Evolutionary conservation across 2,113 vertebrate genomes (phyloP).

Genomic region (Tinamus guttatus): DNA sequence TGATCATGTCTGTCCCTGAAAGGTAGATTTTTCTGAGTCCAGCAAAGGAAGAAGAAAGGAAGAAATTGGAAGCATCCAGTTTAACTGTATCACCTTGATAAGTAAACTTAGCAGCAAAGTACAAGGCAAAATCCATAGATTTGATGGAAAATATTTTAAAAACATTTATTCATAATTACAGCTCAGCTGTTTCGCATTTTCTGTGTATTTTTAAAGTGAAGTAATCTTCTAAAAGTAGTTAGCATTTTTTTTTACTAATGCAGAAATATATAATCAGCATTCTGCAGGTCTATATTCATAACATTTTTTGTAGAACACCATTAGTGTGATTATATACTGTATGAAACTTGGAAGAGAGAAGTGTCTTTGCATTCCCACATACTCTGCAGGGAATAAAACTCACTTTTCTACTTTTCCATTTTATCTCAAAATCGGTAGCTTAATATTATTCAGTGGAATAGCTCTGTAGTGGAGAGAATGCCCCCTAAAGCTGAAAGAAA

Average conservation of each 20-base stretch:
- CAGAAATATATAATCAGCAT: not conserved
- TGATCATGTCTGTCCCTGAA: not conserved
- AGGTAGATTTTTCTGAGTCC: not conserved
- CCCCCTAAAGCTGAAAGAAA: not conserved
- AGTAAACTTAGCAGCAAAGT: not conserved
- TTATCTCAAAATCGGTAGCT: not conserved
- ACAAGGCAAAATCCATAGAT: not conserved
- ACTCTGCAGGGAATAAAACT: not conserved
- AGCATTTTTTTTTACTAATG: not conserved
- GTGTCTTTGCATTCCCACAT: not conserved
- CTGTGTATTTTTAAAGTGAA: not conserved
- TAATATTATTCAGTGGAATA: not conserved
- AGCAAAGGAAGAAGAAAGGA: not conserved
- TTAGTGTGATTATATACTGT: not conserved
- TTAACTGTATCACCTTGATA: not conserved
- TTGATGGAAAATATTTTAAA: not conserved
- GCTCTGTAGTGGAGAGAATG: not conserved
- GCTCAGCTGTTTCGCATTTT: not conserved
- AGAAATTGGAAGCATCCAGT: not conserved
- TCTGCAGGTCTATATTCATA: not conserved
- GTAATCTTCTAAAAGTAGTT: not conserved
- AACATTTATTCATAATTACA: not conserved
- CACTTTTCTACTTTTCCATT: not conserved
- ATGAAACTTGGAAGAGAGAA: not conserved
- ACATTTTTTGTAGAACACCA: not conserved